These are phyloP conservation scores for Dreissena polymorpha DNA, from an alignment of 1,140 invertebrate species.

Conservation along the genomic window DNA sequence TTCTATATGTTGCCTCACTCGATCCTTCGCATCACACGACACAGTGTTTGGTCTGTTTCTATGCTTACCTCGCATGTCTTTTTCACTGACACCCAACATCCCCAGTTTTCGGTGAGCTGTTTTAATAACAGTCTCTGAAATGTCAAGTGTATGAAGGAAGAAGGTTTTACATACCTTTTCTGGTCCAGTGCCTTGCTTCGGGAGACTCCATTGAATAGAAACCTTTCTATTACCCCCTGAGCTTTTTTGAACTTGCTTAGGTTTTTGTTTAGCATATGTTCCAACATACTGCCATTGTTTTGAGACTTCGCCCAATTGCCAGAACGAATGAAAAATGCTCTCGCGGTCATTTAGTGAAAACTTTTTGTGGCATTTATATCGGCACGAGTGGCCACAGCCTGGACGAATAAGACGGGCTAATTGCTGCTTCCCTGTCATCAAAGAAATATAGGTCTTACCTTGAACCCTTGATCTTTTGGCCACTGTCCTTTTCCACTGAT, in stretches of 20 bases:
- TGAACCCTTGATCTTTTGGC: conserved; percentile 10
- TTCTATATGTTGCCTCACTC: conserved; percentile 16
- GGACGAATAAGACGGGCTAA: background rate
- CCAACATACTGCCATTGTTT: conserved; percentile 22
- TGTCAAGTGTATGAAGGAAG: conserved; percentile 19
- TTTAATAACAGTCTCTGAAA: background rate
- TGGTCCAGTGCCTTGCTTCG: background rate
- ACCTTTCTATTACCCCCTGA: background rate
- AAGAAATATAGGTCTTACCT: conserved; percentile 3
- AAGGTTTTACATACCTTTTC: conserved; percentile 17
- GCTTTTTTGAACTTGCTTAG: background rate
- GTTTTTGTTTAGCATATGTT: background rate
- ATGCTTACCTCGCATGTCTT: conserved; percentile 17
- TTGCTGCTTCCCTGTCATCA: background rate
- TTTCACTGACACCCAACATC: background rate
- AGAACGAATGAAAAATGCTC: background rate
- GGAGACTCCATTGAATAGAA: conserved; percentile 7
- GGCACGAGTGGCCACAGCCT: conserved; percentile 5
- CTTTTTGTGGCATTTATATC: conserved; percentile 12
- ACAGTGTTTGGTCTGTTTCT: background rate
- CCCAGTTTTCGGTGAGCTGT: background rate
- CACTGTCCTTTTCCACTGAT: conserved; percentile 19
- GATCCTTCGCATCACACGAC: background rate
- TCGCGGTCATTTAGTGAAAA: background rate
- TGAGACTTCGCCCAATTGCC: background rate